These are phyloP conservation scores for Drosophila tropicalis DNA, from an alignment of 1,140 invertebrate genomes.

Conservation along the genomic window DNA sequence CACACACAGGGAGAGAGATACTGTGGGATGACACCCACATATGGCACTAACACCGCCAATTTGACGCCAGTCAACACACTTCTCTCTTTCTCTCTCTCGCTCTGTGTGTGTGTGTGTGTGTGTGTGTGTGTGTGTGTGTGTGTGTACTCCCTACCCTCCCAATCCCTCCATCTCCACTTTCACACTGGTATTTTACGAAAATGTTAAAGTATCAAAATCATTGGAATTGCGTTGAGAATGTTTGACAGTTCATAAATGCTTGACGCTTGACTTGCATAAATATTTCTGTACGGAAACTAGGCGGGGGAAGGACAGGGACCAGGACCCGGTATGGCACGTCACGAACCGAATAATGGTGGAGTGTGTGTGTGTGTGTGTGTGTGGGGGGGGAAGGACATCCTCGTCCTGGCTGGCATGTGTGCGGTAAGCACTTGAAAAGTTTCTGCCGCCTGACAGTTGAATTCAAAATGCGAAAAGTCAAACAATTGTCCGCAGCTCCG, in stretches of 20 bases:
- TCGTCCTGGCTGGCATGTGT: conserved; percentile 25
- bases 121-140: conserved; percentile 34
- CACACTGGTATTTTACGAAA: conserved; percentile 73
- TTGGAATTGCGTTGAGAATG: conserved; percentile 83
- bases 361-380: no score
- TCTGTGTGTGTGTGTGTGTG: conserved; percentile 31
- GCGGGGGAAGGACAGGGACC: no score
- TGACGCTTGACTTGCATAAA: conserved; percentile 82
- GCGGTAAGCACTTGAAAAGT: conserved; percentile 68
- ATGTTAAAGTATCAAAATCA: conserved; percentile 83
- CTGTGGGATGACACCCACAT: conserved; percentile 72
- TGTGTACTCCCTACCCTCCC: conserved; percentile 10
- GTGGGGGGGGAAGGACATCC: no score
- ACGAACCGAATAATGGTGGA: background rate
- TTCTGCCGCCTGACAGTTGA: conserved; percentile 44
- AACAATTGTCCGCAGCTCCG: conserved; percentile 66
- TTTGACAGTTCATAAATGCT: conserved; percentile 83
- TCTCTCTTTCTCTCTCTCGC: background rate
- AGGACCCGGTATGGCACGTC: no score
- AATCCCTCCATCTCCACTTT: background rate
- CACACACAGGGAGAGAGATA: conserved; percentile 36
- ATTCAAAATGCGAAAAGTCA: conserved; percentile 76
- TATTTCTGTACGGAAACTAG: conserved; percentile 61
- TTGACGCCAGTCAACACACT: conserved; percentile 58
- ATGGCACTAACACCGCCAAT: conserved; percentile 78